Evolutionary conservation across 1,140 invertebrate genomes (phyloP).

Genomic region (Ylistrum balloti): DNA sequence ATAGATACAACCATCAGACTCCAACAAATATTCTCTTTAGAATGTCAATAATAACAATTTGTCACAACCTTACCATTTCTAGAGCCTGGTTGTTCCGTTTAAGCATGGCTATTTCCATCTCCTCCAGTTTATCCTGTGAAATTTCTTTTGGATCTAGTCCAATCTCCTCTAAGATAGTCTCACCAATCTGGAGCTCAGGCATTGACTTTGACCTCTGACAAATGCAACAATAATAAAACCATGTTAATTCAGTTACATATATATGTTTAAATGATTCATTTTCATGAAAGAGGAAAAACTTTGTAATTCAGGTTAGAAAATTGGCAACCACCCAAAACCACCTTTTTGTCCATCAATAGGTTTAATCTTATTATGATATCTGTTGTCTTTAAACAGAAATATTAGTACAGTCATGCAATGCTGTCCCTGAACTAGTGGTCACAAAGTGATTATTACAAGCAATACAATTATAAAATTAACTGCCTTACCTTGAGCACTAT

Average conservation of each 20-base stretch:
- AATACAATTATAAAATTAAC: background rate
- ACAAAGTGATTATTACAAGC: too few species aligned
- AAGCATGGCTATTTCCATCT: conserved; percentile 69
- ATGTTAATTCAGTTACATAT: background rate
- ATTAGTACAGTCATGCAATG: too few species aligned
- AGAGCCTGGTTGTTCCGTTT: conserved; percentile 44
- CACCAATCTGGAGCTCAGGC: conserved; percentile 69
- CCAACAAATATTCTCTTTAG: background rate
- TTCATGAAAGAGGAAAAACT: too few species aligned
- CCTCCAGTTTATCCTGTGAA: conserved; percentile 63
- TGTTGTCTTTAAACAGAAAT: too few species aligned
- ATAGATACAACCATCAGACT: background rate
- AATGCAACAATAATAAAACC: too few species aligned
- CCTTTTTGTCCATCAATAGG: too few species aligned
- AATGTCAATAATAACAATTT: background rate
- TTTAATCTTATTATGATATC: too few species aligned
- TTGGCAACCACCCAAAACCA: too few species aligned
- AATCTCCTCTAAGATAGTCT: conserved; percentile 75
- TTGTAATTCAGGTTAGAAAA: too few species aligned
- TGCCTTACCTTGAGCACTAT: conserved; percentile 70
- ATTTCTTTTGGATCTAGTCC: conserved; percentile 65
- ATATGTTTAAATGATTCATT: too few species aligned
- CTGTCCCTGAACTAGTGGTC: too few species aligned
- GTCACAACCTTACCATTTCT: background rate
- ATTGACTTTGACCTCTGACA: conserved; percentile 70